Evolutionary conservation across 2,888 invertebrate species (phyloP), one percentile per base, ranked within the genome.

Genomic region (Cosmia pyralina): DNA sequence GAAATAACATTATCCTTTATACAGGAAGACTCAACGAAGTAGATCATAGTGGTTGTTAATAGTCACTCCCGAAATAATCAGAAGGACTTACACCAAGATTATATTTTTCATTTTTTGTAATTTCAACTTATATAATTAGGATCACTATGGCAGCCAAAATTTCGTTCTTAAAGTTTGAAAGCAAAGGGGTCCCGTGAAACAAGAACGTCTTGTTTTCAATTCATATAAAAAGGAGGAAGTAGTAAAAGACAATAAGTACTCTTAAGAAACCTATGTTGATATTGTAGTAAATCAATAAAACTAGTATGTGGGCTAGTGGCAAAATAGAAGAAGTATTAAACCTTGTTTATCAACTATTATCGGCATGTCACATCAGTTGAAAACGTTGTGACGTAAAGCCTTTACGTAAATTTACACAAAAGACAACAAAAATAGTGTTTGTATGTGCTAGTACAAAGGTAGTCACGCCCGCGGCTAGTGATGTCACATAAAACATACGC

Each of bases 401-500:
- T 77, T 84, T 87, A 81, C 68, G 75, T 82, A 90, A 89, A 90
- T 77, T 82, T 60, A 72, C 59, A 88, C 73, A 76, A 82, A 75
- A 77, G 66, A 78, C 74, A 52, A 75, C 58, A 77, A 76, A 83
- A 81, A 75, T 77, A 81, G 63, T 79, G 69, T 70, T 67, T 73
- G 66, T 72, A 69, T 71, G 67, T 77, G 66, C 69, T 69, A 69
- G 69, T 80, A 82, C 74, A 80, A 80, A 77, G 71, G 75, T 81
- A 72, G 82, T 87, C 71, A 79, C 83, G 90, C 91, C 88, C 82
- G 88, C 86, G 88, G 91, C 90, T 69, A 76, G 70, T 79, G 78
- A 81, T 87, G 80, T 81, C 75, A 86, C 81, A 82, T 82, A 85
- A 83, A 85, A 81, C 82, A 84, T 82, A 85, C 86, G 77, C 82